Base-by-base conservation (phyloP, 2,113 vertebrate genomes). In the Tachysurus fulvidraco region DNA sequence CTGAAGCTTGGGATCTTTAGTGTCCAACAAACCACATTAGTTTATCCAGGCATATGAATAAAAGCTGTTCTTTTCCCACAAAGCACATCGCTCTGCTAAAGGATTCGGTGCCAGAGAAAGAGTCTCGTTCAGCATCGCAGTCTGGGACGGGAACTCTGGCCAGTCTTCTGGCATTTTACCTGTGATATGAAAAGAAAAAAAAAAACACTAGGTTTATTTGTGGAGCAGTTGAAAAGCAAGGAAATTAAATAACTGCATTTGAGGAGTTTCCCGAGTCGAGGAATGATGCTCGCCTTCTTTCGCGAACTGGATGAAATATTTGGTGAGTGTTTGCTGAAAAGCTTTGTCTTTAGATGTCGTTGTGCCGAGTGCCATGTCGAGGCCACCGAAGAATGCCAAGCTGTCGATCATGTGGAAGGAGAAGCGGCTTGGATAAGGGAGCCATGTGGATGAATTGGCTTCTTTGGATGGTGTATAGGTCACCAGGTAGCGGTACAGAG, bases 401-500 rank as follows among this genome's bases (percentile, higher is more conserved):
- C 30, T 79, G 85, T 96, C 95, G 88, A 96, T 89, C 0, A 84
- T 10, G 87, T 96, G 95, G 90, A 95, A 95, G 87, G 95, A 88
- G 91, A 96, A 96, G 83, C 93, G 94, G 85, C 93, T 92, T 6
- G 91, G 80, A 86, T 93, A 96, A 0, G 89, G 28, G 78, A 95
- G 50, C 79, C 90, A 76, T 3, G 10, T 9, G 5, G 88, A 85
- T 0, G 30, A 0, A 85, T 87, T 81, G 8, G 86, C 83, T 0
- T 92, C 89, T 28, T 85, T 83, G 0, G 95, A 95, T 7, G 95
- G 95, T 0, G 93, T 95, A 90, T 95, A 86, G 0, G 90, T 95
- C 89, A 96, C 94, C 84, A 96, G 59, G 76, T 96, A 96, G 9
- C 95, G 95, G 59, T 96, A 95, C 80, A 96, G 95, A 0, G 95